These are phyloP conservation scores for Momotus momota DNA, from an alignment of 2,797 vertebrate species.

Conservation along the genomic window DNA sequence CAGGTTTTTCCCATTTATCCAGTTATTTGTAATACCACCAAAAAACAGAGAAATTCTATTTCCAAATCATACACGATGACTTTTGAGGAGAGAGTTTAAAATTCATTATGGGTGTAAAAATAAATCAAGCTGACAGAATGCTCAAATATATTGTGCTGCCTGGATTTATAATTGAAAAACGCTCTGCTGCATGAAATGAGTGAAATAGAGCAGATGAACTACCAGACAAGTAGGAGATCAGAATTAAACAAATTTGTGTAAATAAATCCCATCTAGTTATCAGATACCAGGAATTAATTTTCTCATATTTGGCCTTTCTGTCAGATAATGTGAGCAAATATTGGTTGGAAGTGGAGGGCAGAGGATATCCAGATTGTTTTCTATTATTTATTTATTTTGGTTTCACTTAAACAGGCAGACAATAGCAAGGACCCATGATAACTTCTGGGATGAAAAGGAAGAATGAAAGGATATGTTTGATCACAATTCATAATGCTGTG, in stretches of 20 bases:
- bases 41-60: neutral
- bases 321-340: constrained; percentile 43
- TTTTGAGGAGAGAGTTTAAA: constrained; percentile 55
- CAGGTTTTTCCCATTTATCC: neutral
- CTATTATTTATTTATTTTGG: neutral
- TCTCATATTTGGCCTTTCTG: constrained; percentile 22
- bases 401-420: neutral
- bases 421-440: neutral
- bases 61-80: neutral
- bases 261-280: constrained; percentile 56
- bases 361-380: neutral
- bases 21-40: neutral
- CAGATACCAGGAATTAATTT: constrained; percentile 30
- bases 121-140: constrained; percentile 65
- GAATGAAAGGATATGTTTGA: neutral
- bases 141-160: constrained; percentile 46
- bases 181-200: constrained; percentile 68
- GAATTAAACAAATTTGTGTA: constrained; percentile 67
- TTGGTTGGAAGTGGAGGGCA: neutral
- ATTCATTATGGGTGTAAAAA: constrained; percentile 60
- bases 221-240: constrained; percentile 40
- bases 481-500: rapidly evolving
- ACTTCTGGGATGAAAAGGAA: neutral
- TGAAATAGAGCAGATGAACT: constrained; percentile 59
- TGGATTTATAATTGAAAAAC: constrained; percentile 70